phyloP scores from a whole-genome alignment of 2,888 invertebrate species.

The Ochropleura leucogaster region DNA sequence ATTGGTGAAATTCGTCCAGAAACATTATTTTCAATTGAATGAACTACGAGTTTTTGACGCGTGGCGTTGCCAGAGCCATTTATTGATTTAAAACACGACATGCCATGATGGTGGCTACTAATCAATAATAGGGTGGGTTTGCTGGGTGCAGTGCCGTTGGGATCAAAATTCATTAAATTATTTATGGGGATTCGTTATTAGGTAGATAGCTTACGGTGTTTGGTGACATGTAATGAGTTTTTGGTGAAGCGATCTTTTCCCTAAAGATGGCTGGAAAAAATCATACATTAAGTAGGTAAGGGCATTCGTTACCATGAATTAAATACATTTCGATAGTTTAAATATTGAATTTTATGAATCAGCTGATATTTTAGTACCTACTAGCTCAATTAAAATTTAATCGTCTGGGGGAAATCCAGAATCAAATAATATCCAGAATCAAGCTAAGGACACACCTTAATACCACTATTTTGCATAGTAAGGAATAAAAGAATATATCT shows the following conservation, averaged over 20 bases:
- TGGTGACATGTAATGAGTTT: not conserved
- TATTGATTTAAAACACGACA: constrained; percentile 63
- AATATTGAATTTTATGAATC: not conserved
- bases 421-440: not conserved
- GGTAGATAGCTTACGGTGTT: not conserved
- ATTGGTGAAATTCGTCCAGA: not conserved
- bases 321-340: not conserved
- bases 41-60: constrained; percentile 26
- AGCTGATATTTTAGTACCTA: not conserved
- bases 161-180: constrained; percentile 44
- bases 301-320: not conserved
- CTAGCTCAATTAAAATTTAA: not conserved
- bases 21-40: constrained; percentile 30
- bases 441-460: no score
- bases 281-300: not conserved
- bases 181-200: constrained; percentile 21
- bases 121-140: constrained; percentile 61
- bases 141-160: constrained; percentile 55
- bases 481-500: not conserved
- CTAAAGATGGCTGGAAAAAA: not conserved
- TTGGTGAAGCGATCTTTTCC: not conserved
- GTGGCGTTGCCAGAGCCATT: constrained; percentile 45
- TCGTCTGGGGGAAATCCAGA: not conserved
- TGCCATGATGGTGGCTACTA: constrained; percentile 51
- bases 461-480: not conserved